phyloP scores from a whole-genome alignment of 1,140 invertebrate genomes.

The Sinella curviseta region DNA sequence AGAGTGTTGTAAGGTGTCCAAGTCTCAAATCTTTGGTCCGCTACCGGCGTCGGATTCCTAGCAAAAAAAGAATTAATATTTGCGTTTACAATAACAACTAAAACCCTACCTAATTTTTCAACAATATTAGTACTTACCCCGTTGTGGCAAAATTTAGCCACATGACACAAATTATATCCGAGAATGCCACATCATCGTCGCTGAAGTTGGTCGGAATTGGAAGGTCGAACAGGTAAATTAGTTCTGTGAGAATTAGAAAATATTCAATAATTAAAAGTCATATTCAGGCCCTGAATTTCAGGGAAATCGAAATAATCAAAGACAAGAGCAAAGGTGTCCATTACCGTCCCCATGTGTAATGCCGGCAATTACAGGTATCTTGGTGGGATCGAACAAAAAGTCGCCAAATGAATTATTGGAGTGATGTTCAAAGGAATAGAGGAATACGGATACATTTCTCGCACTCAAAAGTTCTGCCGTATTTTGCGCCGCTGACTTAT shows the following conservation, averaged over 20 bases:
- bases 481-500: constrained; percentile 1
- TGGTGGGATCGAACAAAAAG: not conserved
- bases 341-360: constrained; percentile 12
- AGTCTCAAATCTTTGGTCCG: not conserved
- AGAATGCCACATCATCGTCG: not conserved
- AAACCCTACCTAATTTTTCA: no score
- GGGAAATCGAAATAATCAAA: no score
- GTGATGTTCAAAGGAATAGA: constrained; percentile 28
- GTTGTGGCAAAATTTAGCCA: constrained; percentile 25
- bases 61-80: no score
- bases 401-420: not conserved
- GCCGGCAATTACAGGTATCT: not conserved
- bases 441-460: not conserved
- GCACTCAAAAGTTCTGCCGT: constrained; percentile 25
- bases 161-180: constrained; percentile 6
- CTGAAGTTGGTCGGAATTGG: not conserved
- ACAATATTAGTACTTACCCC: not conserved
- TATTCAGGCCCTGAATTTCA: no score
- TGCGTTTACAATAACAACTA: no score
- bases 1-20: not conserved
- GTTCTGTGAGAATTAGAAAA: not conserved
- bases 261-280: not conserved
- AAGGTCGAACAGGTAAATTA: constrained; percentile 8
- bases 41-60: not conserved
- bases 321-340: not conserved